Percentiles rank a stretch among this genome's conserved stretches.
Conservation (phyloP, 2,888 invertebrate species). For the Dynastes maya region DNA sequence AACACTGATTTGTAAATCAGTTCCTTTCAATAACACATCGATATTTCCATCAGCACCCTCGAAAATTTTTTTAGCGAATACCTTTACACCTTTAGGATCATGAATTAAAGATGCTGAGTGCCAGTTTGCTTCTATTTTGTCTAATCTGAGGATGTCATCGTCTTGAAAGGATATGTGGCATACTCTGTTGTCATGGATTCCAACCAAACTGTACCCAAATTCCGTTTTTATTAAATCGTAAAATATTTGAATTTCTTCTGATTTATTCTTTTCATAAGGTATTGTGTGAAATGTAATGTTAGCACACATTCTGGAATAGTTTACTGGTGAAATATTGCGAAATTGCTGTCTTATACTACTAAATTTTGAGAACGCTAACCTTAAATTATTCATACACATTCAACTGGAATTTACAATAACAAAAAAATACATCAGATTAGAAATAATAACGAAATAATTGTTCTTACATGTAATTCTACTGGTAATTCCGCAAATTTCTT, state of each 20-base stretch:
- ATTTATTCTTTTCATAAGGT: conserved; percentile 58
- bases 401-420: background rate
- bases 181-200: conserved; percentile 57
- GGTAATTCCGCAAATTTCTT: background rate
- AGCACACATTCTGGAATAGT: conserved; percentile 14
- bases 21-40: conserved; percentile 62
- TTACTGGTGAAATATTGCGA: conserved; percentile 16
- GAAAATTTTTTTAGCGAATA: conserved; percentile 56
- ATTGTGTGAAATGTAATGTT: conserved; percentile 48
- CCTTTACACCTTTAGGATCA: conserved; percentile 56
- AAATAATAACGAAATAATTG: background rate
- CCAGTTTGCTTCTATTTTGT: conserved; percentile 60
- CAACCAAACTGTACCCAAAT: conserved; percentile 63
- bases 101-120: conserved; percentile 60
- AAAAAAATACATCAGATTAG: background rate
- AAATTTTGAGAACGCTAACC: background rate
- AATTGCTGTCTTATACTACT: background rate
- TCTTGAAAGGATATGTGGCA: conserved; percentile 61
- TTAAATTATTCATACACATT: background rate
- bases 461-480: background rate
- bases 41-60: conserved; percentile 52
- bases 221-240: conserved; percentile 58
- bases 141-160: conserved; percentile 57
- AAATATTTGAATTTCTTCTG: conserved; percentile 58
- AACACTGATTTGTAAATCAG: conserved; percentile 64